Evolutionary conservation across 2,797 vertebrate species (phyloP).

Genomic region (Pantherophis alleghaniensis): DNA sequence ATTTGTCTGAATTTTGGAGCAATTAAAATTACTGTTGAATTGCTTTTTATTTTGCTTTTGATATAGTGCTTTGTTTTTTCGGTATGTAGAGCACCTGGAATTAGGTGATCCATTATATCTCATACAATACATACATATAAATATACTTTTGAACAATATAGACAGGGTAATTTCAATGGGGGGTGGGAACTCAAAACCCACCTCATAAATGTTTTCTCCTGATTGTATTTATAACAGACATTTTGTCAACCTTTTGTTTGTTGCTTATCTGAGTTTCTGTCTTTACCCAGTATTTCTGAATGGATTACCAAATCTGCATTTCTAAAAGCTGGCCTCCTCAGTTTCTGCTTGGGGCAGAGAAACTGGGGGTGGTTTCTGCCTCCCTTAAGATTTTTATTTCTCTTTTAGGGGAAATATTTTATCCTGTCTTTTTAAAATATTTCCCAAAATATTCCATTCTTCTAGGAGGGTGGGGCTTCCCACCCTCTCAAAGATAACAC

Average conservation of each 20-base stretch:
- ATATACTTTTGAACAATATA: background rate
- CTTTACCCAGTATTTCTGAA: too few species aligned
- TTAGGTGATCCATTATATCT: background rate
- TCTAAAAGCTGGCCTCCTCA: too few species aligned
- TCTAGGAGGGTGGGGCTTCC: too few species aligned
- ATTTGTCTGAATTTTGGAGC: background rate
- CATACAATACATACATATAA: background rate
- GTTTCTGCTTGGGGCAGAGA: too few species aligned
- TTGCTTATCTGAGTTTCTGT: too few species aligned
- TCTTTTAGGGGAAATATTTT: too few species aligned
- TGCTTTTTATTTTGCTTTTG: background rate
- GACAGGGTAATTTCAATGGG: background rate
- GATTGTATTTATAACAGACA: background rate
- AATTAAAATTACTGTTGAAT: background rate
- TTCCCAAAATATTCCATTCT: too few species aligned
- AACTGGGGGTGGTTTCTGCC: too few species aligned
- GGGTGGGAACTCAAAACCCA: background rate
- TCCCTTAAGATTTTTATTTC: too few species aligned
- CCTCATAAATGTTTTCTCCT: background rate
- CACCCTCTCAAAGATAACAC: background rate
- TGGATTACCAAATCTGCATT: too few species aligned
- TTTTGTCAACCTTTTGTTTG: too few species aligned
- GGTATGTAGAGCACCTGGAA: background rate
- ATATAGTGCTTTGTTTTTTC: background rate
- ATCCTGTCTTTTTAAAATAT: too few species aligned